These are phyloP conservation scores for Drosophila littoralis DNA, from an alignment of 1,140 invertebrate species.

Conservation along the genomic window DNA sequence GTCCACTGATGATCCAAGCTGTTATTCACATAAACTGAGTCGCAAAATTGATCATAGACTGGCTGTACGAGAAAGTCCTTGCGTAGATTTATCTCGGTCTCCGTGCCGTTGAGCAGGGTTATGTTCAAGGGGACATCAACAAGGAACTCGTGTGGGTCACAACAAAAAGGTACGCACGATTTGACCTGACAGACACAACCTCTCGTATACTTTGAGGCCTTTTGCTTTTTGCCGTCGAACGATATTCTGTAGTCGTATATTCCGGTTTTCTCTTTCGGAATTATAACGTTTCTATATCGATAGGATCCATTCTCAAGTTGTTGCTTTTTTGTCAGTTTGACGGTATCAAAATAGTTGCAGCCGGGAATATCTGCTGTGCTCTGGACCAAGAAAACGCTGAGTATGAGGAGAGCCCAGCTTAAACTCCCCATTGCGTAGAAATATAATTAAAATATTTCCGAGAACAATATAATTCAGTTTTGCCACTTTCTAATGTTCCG, in stretches of 20 bases:
- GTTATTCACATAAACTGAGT: background rate
- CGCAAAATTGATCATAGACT: background rate
- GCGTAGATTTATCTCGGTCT: slow-evolving; percentile 4
- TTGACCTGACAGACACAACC: slow-evolving; percentile 57
- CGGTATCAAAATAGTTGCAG: slow-evolving; percentile 63
- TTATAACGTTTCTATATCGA: slow-evolving; percentile 40
- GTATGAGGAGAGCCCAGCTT: background rate
- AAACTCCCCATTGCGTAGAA: background rate
- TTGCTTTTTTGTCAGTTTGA: slow-evolving; percentile 29
- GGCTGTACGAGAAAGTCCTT: slow-evolving; percentile 34
- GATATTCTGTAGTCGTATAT: slow-evolving; percentile 38
- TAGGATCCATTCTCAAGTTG: slow-evolving; percentile 53
- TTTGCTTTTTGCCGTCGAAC: background rate
- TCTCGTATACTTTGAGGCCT: slow-evolving; percentile 30
- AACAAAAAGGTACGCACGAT: slow-evolving; percentile 61
- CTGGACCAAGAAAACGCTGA: background rate
- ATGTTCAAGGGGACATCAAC: slow-evolving; percentile 20
- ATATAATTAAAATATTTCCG: background rate
- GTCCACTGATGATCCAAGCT: slow-evolving; percentile 33
- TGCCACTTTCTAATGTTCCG: too few species aligned
- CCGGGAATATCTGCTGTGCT: slow-evolving; percentile 28
- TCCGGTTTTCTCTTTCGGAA: slow-evolving; percentile 40
- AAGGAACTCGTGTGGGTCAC: slow-evolving; percentile 20
- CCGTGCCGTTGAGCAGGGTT: slow-evolving; percentile 30
- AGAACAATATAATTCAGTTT: too few species aligned